Base-by-base conservation (phyloP, 2,113 vertebrate species). In the Catagonus wagneri region DNA sequence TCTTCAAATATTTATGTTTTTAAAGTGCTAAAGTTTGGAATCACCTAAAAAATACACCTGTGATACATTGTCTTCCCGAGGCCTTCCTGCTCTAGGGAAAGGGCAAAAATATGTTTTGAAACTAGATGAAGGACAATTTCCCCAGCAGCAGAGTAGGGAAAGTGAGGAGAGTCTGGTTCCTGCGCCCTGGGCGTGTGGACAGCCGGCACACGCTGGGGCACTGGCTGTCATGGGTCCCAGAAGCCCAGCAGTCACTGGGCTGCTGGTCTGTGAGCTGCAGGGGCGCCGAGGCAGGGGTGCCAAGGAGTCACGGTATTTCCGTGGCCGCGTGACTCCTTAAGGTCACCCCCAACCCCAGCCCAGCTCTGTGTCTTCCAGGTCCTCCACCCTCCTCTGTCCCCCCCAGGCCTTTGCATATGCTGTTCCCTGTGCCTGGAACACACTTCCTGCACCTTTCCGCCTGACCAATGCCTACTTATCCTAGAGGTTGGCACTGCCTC, bases 1-100 rank as follows among this genome's bases (percentile, higher is more conserved):
- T 90, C 76, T 95, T 98, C 63, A 97, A 97, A 95, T 98, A 98
- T 97, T 97, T 44, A 97, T 95, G 83, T 2, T 23, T 79, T 66
- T 61, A 90, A 97, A 96, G 95, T 94, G 91, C 95, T 95, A 88
- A 87, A 58, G 61, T 92, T 90, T 94, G 91, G 92, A 89, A 90
- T 94, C 94, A 92, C 84, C 94, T 92, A 58, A 61, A 74, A 89
- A 78, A 68, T n/a, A 15, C 32, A 32, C 72, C 34, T 3, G 13
- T 27, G 39, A 52, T 4, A 12, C 0, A 7, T 7, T 34, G 87
- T 44, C 66, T 4, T 12, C 54, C 25, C 2, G 3, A 69, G 72
- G 56, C 80, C 39, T 3, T 20, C 72, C 6, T 19, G 78, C 76
- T 4, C 3, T 6, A 7, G 0, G 60, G 54, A 72, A 32, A 58